Evolutionary conservation across 2,797 vertebrate genomes (phyloP).

Genomic region (Peromyscus attwateri): DNA sequence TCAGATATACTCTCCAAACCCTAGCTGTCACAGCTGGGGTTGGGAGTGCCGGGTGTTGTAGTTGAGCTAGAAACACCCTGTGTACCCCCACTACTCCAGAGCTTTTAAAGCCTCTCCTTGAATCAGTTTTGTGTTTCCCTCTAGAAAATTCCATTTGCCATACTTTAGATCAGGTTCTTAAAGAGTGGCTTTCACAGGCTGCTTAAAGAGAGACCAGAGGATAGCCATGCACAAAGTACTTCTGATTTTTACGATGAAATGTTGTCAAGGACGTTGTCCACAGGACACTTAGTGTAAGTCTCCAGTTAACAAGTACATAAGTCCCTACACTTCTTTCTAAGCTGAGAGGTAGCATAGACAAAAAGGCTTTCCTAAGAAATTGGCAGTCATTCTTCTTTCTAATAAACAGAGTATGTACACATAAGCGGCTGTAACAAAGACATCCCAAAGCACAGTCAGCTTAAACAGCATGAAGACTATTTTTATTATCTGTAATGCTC

Average conservation of each 20-base stretch:
- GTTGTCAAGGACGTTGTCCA: neutral
- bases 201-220: neutral
- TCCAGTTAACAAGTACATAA: neutral
- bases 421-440: neutral
- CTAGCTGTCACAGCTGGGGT: neutral
- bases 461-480: neutral
- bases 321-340: neutral
- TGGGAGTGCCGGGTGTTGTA: neutral
- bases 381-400: constrained; percentile 10
- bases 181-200: neutral
- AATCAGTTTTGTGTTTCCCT: neutral
- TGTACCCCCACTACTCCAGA: neutral
- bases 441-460: neutral
- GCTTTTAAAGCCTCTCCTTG: neutral
- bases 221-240: neutral
- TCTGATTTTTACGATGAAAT: neutral
- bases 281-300: neutral
- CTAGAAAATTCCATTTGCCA: neutral
- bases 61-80: neutral
- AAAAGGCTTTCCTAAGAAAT: constrained; percentile 4
- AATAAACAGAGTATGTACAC: neutral
- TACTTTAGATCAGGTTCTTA: neutral
- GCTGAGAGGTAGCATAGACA: neutral
- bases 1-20: neutral
- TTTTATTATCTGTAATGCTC: neutral